These are phyloP conservation scores for Sus cebifrons DNA, from an alignment of 2,797 vertebrate species.

Conservation along the genomic window DNA sequence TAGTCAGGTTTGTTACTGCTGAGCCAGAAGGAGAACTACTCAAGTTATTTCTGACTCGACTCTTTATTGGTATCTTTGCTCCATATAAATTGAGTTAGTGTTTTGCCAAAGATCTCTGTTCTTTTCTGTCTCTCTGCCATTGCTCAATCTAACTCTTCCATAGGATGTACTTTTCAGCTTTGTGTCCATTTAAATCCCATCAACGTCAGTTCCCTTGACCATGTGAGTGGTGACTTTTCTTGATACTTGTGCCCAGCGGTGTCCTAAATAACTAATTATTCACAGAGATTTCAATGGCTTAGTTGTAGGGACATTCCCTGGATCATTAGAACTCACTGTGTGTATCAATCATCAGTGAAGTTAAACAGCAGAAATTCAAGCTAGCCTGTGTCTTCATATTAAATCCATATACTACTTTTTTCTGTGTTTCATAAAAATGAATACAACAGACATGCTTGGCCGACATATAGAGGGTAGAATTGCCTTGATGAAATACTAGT, in stretches of 20 bases:
- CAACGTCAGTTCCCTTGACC: not conserved
- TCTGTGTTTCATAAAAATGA: constrained; percentile 6
- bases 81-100: not conserved
- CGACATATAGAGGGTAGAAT: not conserved
- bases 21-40: too few species aligned
- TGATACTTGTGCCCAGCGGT: not conserved
- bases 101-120: not conserved
- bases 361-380: not conserved
- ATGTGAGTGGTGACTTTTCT: not conserved
- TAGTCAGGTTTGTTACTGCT: too few species aligned
- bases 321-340: not conserved
- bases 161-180: not conserved
- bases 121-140: not conserved
- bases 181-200: not conserved
- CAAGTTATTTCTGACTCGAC: not conserved
- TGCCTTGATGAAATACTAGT: not conserved
- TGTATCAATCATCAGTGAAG: not conserved
- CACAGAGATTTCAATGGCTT: not conserved
- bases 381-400: not conserved
- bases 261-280: not conserved
- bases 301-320: not conserved
- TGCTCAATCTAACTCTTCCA: not conserved
- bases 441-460: not conserved
- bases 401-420: not conserved
- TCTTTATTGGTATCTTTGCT: constrained; percentile 9